phyloP scores from a whole-genome alignment of 37 sponge, comb jelly and placozoan genomes.

The Spongia lamella region DNA sequence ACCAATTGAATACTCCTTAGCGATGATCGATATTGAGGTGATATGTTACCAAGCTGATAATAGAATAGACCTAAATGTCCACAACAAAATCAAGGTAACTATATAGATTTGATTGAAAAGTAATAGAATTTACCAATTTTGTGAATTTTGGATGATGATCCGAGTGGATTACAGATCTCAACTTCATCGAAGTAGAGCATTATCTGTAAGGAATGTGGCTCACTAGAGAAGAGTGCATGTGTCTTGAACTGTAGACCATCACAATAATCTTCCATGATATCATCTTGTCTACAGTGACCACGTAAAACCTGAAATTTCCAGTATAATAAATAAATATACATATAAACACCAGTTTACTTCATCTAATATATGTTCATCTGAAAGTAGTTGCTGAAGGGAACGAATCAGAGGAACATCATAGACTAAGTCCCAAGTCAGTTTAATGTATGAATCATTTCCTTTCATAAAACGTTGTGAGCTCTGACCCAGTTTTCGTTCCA shows the following conservation, averaged over 20 bases:
- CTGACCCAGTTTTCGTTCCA: no score
- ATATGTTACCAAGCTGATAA: no score
- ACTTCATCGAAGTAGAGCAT: background rate
- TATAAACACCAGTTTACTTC: no score
- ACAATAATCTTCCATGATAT: slow-evolving; percentile 15
- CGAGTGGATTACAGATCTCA: slow-evolving; percentile 17
- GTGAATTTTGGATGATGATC: slow-evolving; percentile 23
- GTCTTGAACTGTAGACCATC: slow-evolving; percentile 18
- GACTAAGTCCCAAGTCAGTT: slow-evolving; percentile 11
- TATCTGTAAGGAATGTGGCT: background rate
- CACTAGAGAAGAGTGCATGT: slow-evolving; percentile 5
- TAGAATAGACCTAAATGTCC: no score
- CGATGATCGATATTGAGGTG: no score
- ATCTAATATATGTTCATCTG: slow-evolving; percentile 9
- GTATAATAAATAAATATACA: no score
- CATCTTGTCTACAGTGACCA: slow-evolving; percentile 28
- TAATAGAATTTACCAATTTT: slow-evolving; percentile 23
- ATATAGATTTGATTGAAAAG: no score
- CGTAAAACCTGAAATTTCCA: slow-evolving; percentile 35
- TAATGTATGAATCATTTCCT: no score
- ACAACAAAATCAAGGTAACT: no score
- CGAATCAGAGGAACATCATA: slow-evolving; percentile 23
- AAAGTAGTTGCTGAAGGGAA: slow-evolving; percentile 22
- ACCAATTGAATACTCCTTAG: no score
- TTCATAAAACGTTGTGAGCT: no score